Percentiles rank a stretch among this genome's conserved stretches.
Evolutionary conservation across 2,888 invertebrate species (phyloP).

Genomic region (Cantharis rufa): DNA sequence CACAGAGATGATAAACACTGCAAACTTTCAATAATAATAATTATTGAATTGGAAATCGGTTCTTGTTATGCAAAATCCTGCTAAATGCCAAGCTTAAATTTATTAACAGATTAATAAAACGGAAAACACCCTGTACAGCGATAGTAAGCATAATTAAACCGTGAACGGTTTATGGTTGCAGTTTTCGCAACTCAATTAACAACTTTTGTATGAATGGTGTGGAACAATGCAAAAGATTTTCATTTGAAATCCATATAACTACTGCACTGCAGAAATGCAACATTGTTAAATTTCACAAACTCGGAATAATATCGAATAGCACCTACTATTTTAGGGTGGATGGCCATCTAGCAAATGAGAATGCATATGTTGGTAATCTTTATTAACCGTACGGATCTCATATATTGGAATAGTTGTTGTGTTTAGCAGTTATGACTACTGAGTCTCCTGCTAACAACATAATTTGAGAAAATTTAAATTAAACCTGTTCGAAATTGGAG

Average conservation of each 20-base stretch:
- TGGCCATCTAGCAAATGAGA: slow-evolving; percentile 7
- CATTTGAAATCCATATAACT: neutral
- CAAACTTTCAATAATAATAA: neutral
- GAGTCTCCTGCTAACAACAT: neutral
- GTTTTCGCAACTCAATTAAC: neutral
- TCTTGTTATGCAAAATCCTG: neutral
- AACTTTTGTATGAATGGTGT: neutral
- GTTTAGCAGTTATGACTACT: neutral
- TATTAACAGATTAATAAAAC: neutral
- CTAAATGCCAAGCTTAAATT: neutral
- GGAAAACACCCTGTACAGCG: neutral
- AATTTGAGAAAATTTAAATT: neutral
- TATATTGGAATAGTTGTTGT: neutral
- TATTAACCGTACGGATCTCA: slow-evolving; percentile 7
- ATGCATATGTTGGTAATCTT: slow-evolving; percentile 10
- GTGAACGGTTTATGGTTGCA: neutral
- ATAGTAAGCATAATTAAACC: neutral
- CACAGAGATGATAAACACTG: neutral
- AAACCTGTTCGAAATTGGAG: neutral
- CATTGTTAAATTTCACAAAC: neutral
- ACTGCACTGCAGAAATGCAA: neutral
- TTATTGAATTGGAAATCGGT: neutral
- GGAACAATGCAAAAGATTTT: neutral
- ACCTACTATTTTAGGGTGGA: neutral
- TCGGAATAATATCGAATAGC: neutral